These are phyloP conservation scores for Oryzias dopingdopingensis DNA, from an alignment of 2,797 vertebrate species.

Conservation along the genomic window DNA sequence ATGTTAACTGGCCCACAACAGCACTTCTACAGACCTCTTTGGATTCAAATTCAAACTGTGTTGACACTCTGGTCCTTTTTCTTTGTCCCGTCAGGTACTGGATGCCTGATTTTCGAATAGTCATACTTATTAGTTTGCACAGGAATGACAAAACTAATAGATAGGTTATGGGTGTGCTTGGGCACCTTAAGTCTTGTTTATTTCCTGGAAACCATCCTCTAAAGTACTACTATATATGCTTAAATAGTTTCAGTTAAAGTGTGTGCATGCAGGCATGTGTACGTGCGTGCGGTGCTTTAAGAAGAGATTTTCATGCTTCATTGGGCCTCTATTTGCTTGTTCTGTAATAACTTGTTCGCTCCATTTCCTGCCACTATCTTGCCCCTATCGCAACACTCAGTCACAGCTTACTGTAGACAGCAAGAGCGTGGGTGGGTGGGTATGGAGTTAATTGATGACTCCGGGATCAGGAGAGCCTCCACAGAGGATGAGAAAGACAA, in stretches of 20 bases:
- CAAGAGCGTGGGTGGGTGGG: constrained; percentile 21
- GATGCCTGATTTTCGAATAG: constrained; percentile 45
- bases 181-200: constrained; percentile 14
- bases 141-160: constrained; percentile 31
- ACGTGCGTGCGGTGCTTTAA: constrained; percentile 32
- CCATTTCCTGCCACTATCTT: constrained; percentile 67
- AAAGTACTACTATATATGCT: constrained; percentile 7
- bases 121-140: constrained; percentile 50
- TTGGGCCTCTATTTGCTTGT: constrained; percentile 69
- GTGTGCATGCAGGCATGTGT: constrained; percentile 15
- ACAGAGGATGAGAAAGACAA: constrained; percentile 5
- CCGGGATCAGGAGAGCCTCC: constrained; percentile 41
- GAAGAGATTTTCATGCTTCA: constrained; percentile 68
- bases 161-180: constrained; percentile 1
- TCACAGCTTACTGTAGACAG: constrained; percentile 47
- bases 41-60: constrained; percentile 63
- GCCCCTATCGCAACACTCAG: constrained; percentile 58
- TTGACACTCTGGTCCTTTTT: constrained; percentile 50
- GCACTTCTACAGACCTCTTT: constrained; percentile 44
- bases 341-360: constrained; percentile 75
- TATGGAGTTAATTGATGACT: constrained; percentile 51
- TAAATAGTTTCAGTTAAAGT: constrained; percentile 2
- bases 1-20: constrained; percentile 37
- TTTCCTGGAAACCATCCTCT: constrained; percentile 9
- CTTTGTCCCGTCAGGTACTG: constrained; percentile 48